These are phyloP conservation scores for Limonius californicus DNA, from an alignment of 1,140 invertebrate species.

Conservation along the genomic window DNA sequence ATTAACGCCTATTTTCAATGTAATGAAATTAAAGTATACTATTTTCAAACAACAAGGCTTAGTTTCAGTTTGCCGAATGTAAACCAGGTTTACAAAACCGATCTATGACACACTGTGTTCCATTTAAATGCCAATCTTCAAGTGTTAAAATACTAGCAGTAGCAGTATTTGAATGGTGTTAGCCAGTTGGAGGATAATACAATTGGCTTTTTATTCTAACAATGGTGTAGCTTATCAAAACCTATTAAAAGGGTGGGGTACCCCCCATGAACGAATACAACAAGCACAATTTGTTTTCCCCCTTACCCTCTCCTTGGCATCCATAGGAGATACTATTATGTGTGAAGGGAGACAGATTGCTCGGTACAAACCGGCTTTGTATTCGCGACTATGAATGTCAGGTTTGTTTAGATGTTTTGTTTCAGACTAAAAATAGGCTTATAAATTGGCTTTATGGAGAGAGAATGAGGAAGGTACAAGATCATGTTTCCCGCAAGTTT, in stretches of 20 bases:
- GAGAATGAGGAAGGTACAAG: slow-evolving; percentile 9
- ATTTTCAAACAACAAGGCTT: no score
- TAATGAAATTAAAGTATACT: no score
- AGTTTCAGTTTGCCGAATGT: no score
- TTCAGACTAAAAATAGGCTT: slow-evolving; percentile 1
- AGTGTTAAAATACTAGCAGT: no score
- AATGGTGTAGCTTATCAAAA: slow-evolving; percentile 12
- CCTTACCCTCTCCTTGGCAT: not conserved
- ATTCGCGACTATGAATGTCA: slow-evolving; percentile 13
- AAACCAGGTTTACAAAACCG: no score
- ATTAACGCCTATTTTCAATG: no score
- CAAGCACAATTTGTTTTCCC: slow-evolving; percentile 18
- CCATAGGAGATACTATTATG: slow-evolving; percentile 4
- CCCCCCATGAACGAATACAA: slow-evolving; percentile 18
- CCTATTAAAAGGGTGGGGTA: slow-evolving; percentile 21
- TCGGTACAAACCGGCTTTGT: slow-evolving; percentile 13
- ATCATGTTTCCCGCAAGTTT: not conserved
- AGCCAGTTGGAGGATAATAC: no score
- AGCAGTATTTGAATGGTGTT: no score
- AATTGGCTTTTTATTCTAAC: not conserved
- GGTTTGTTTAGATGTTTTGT: slow-evolving; percentile 10
- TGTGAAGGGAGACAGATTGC: slow-evolving; percentile 12
- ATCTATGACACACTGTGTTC: no score
- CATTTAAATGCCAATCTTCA: no score
- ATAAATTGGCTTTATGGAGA: slow-evolving; percentile 10